Conservation (phyloP, 1,140 invertebrate species). For the Subanguina moxae region DNA sequence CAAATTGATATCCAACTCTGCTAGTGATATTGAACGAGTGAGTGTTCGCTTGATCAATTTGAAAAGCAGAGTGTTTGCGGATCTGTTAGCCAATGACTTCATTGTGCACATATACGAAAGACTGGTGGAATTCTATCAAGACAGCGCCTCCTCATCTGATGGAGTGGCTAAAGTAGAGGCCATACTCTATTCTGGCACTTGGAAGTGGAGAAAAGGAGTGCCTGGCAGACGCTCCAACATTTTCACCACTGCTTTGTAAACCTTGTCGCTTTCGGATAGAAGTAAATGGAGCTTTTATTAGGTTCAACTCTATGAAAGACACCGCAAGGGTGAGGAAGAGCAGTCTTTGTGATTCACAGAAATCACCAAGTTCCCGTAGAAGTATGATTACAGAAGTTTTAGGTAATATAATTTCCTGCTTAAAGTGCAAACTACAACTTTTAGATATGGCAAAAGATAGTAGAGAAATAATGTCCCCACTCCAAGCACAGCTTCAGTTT, state of each 20-base stretch:
- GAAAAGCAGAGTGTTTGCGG: not conserved
- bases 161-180: not conserved
- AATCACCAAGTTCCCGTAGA: not conserved
- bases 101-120: not conserved
- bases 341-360: not conserved
- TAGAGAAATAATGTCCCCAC: not conserved
- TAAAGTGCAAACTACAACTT: not conserved
- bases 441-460: not conserved
- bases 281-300: not conserved
- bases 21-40: not conserved
- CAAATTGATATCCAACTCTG: not conserved
- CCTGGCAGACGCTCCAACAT: slow-evolving; percentile 3
- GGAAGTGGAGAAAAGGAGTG: not conserved
- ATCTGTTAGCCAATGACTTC: not conserved
- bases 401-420: not conserved
- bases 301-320: slow-evolving; percentile 5
- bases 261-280: too few relatives aligned
- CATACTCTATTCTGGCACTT: not conserved
- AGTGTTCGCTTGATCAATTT: not conserved
- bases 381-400: not conserved
- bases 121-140: not conserved
- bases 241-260: slow-evolving; percentile 1
- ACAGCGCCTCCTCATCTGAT: not conserved
- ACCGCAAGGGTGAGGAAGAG: not conserved
- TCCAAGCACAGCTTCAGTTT: not conserved